A percentile compares a stretch with the other conserved stretches of the same genome.
phyloP scores from a whole-genome alignment of 2,797 vertebrate species.

The Capromys pilorides region DNA sequence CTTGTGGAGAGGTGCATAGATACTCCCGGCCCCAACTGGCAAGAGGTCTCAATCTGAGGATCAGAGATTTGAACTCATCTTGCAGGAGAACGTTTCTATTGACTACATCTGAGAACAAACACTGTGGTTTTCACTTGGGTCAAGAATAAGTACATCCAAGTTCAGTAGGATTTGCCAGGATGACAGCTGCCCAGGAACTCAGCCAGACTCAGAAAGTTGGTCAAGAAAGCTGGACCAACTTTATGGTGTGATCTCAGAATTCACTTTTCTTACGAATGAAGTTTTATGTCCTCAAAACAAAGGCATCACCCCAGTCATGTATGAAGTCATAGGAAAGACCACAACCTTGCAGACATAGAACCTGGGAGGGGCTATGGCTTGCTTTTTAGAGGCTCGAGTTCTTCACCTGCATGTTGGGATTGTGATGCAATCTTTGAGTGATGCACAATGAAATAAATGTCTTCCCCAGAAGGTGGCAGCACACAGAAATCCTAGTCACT shows the following conservation, averaged over 20 bases:
- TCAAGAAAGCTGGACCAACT: not conserved
- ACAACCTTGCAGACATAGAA: not conserved
- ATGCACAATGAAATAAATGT: not conserved
- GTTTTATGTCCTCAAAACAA: not conserved
- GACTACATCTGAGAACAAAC: conserved; percentile 18
- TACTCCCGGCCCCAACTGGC: not conserved
- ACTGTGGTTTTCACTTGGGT: not conserved
- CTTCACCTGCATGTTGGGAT: not conserved
- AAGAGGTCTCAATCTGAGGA: not conserved
- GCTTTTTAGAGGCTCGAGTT: not conserved
- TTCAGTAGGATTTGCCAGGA: not conserved
- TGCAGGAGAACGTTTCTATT: not conserved
- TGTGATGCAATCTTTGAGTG: not conserved
- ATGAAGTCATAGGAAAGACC: not conserved
- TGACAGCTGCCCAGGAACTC: not conserved
- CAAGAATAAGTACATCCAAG: not conserved
- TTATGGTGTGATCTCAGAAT: not conserved
- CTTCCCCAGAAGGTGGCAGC: conserved; percentile 44
- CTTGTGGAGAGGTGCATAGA: not conserved
- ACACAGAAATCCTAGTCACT: not conserved
- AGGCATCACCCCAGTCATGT: not conserved
- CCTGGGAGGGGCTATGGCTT: not conserved
- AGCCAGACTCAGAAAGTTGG: not conserved
- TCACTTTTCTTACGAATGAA: conserved; percentile 26
- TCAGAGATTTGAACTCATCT: not conserved